Evolutionary conservation across 2,888 invertebrate species (phyloP).

Genomic region (Dasysyrphus tricinctus): DNA sequence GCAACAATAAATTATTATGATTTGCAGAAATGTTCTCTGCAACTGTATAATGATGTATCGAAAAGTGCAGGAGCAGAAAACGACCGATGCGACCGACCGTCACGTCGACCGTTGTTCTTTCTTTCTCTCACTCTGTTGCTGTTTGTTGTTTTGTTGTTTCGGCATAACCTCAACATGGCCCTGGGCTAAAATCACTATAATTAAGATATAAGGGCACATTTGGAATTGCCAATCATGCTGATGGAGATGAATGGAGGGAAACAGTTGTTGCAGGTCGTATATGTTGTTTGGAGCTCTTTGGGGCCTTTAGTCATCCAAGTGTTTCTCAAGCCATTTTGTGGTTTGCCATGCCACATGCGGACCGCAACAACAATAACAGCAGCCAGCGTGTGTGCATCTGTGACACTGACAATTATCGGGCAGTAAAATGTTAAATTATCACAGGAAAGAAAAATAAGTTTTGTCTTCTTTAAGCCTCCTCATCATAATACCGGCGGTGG

Average conservation of each 20-base stretch:
- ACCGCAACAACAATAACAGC: constrained; percentile 11
- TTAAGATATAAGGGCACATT: constrained; percentile 82
- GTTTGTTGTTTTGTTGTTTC: not conserved
- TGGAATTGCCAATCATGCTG: constrained; percentile 78
- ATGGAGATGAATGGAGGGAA: constrained; percentile 69
- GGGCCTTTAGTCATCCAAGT: not conserved
- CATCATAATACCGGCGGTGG: not conserved
- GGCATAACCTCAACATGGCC: constrained; percentile 51
- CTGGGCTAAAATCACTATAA: constrained; percentile 81
- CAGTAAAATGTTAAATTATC: constrained; percentile 73
- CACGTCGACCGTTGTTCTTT: constrained; percentile 20
- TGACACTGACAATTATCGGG: constrained; percentile 75
- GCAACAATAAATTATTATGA: constrained; percentile 82
- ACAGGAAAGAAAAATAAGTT: constrained; percentile 60
- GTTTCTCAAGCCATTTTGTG: constrained; percentile 28
- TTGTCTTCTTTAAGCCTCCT: constrained; percentile 11
- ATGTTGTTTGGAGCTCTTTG: constrained; percentile 11
- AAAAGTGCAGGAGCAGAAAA: constrained; percentile 66
- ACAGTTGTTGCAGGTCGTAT: not conserved
- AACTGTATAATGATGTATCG: constrained; percentile 81
- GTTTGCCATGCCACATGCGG: constrained; percentile 10
- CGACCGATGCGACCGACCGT: not conserved
- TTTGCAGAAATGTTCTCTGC: constrained; percentile 80
- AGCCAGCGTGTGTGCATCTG: constrained; percentile 44
- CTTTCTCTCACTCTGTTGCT: not conserved